Evolutionary conservation across 2,797 vertebrate genomes (phyloP).

Genomic region (Myripristis jacobus): DNA sequence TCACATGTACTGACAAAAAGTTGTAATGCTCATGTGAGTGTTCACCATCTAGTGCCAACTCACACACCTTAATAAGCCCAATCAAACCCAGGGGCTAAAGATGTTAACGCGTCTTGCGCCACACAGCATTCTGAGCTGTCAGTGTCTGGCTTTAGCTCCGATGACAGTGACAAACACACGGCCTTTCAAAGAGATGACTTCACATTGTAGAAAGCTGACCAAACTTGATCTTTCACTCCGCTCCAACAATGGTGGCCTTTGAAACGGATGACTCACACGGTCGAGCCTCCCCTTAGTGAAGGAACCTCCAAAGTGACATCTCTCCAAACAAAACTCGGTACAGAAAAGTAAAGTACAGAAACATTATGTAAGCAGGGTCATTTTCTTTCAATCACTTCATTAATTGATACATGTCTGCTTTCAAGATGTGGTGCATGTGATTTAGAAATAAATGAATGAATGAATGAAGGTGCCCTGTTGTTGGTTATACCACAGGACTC

Average conservation of each 20-base stretch:
- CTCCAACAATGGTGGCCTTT: conserved; percentile 63
- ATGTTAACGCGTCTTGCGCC: conserved; percentile 24
- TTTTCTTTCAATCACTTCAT: background rate
- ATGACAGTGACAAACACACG: conserved; percentile 47
- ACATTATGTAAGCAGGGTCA: background rate
- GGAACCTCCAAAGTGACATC: conserved; percentile 25
- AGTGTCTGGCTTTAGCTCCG: conserved; percentile 20
- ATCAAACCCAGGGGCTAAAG: conserved; percentile 25
- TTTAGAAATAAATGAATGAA: too few relatives aligned
- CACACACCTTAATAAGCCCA: conserved; percentile 30
- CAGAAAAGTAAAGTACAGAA: conserved; percentile 6
- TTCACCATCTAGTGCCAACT: conserved; percentile 40
- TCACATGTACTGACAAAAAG: conserved; percentile 42
- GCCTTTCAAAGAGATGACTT: conserved; percentile 57
- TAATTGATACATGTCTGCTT: background rate
- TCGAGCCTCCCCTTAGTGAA: conserved; percentile 39
- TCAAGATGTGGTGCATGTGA: background rate
- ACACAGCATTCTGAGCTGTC: conserved; percentile 28
- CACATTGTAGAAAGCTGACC: conserved; percentile 65
- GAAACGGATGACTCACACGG: conserved; percentile 51
- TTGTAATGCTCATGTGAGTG: conserved; percentile 25
- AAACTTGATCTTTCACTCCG: conserved; percentile 69
- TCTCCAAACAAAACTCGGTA: background rate
- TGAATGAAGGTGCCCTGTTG: too few relatives aligned
- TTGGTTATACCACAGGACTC: background rate